A percentile compares a stretch with the other conserved stretches of the same genome.
Conservation (phyloP, 1,140 invertebrate genomes). For the Anoplophora glabripennis region DNA sequence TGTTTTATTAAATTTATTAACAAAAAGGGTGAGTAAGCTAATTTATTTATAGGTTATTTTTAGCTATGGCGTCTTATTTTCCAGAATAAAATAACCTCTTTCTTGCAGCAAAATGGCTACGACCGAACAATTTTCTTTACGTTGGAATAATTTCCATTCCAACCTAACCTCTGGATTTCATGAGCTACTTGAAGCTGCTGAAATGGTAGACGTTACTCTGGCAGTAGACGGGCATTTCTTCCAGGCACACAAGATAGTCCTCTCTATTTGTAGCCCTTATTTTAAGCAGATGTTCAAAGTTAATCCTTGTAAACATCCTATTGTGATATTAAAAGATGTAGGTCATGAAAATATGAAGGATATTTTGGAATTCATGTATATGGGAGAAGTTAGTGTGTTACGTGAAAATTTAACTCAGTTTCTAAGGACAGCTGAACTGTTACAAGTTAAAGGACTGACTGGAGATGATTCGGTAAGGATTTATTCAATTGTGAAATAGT, state of each 20-base stretch:
- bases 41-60: conserved; percentile 29
- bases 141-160: conserved; percentile 66
- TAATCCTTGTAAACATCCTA: conserved; percentile 54
- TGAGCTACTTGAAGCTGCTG: conserved; percentile 60
- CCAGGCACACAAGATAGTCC: conserved; percentile 69
- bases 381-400: conserved; percentile 87
- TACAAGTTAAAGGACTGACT: conserved; percentile 85
- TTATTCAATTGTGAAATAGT: too few relatives aligned
- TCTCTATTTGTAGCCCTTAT: conserved; percentile 71
- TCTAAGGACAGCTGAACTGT: conserved; percentile 80
- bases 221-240: conserved; percentile 68
- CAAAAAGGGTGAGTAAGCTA: conserved; percentile 28
- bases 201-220: conserved; percentile 71
- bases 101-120: conserved; percentile 34
- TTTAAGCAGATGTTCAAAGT: conserved; percentile 68
- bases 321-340: conserved; percentile 78
- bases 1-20: neutral
- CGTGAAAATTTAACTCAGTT: conserved; percentile 84
- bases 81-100: neutral
- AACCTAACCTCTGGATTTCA: conserved; percentile 62
- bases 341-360: conserved; percentile 72
- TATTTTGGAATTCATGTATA: conserved; percentile 80
- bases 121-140: conserved; percentile 60
- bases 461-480: too few relatives aligned
- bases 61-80: conserved; percentile 13